Base-by-base conservation (phyloP, 2,113 vertebrate genomes). In the Megalops atlanticus region DNA sequence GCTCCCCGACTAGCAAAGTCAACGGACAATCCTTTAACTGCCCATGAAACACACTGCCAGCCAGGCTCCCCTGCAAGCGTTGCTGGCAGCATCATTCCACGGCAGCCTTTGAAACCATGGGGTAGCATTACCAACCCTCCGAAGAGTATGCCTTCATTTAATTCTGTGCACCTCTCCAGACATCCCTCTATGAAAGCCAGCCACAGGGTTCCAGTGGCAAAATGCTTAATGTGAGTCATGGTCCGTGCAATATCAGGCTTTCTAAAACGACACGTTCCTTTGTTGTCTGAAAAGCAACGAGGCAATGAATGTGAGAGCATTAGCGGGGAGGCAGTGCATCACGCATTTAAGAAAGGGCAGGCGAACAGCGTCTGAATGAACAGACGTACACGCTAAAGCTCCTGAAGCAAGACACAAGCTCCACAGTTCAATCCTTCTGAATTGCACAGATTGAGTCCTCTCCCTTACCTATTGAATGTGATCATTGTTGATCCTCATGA, bases 1-100 rank as follows among this genome's bases (percentile, higher is more conserved):
- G 80, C 86, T 87, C 88, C 84, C 89, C 85, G 83, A 86, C 85
- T 87, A 86, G 82, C 1, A 24, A 40, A 90, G 89, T 89, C 82
- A 76, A 76, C 85, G 81, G 43, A 74, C 84, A 78, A 80, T 80
- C 74, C 74, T 38, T 64, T 54, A 82, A 86, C 86, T 87, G 89
- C 87, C 87, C 68, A 52, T 83, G 85, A 82, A 76, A n/a, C 78
- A 64, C 52, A 82, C 82, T 87, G 89, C 86, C 91, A 92, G 87
- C 78, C 12, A 27, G n/a, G 80, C 86, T 89, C 87, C 89, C 85
- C 49, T 0, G 49, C 3, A 15, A 2, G 5, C 47, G 2, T 54
- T 21, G 18, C 49, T 21, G 49, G 18, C 49, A 2, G 18, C n/a
- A n/a, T 18, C 11, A 31, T 31, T 64, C 58, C 24, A 10, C 24